Conservation (phyloP, 1,140 invertebrate species). For the Tetragonula clypearis region DNA sequence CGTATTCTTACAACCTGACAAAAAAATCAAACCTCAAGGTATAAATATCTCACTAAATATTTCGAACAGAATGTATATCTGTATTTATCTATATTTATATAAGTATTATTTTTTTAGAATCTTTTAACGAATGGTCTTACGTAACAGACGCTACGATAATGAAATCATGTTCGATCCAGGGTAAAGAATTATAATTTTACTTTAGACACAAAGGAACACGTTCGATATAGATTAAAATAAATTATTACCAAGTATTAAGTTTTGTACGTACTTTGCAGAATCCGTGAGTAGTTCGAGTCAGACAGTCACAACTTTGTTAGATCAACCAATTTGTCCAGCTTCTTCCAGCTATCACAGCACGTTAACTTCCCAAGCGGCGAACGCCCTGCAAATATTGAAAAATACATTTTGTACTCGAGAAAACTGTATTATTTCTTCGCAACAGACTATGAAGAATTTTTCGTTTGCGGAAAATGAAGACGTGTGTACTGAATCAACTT, state of each 20-base stretch:
- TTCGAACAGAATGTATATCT: background rate
- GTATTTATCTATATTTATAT: background rate
- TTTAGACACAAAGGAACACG: background rate
- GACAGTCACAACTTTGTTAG: slow-evolving; percentile 3
- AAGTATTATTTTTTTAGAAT: slow-evolving; percentile 32
- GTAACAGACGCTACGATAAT: slow-evolving; percentile 37
- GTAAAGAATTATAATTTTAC: slow-evolving; percentile 26
- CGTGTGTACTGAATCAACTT: background rate
- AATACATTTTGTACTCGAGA: slow-evolving; percentile 60
- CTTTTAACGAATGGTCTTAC: slow-evolving; percentile 58
- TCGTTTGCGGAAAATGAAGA: too few species aligned
- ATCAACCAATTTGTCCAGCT: background rate
- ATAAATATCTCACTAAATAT: background rate
- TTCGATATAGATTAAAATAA: background rate
- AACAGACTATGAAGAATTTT: background rate
- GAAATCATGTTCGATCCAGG: slow-evolving; percentile 44
- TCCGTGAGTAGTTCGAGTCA: slow-evolving; percentile 34
- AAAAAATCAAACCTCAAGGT: slow-evolving; percentile 31
- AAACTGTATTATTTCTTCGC: slow-evolving; percentile 30
- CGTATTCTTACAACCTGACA: background rate
- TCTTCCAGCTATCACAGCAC: background rate
- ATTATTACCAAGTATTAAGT: background rate
- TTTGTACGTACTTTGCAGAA: slow-evolving; percentile 21
- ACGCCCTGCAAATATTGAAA: slow-evolving; percentile 60
- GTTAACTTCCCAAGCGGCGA: slow-evolving; percentile 25